Conservation (phyloP, 2,797 vertebrate genomes). For the Knipowitschia caucasica region DNA sequence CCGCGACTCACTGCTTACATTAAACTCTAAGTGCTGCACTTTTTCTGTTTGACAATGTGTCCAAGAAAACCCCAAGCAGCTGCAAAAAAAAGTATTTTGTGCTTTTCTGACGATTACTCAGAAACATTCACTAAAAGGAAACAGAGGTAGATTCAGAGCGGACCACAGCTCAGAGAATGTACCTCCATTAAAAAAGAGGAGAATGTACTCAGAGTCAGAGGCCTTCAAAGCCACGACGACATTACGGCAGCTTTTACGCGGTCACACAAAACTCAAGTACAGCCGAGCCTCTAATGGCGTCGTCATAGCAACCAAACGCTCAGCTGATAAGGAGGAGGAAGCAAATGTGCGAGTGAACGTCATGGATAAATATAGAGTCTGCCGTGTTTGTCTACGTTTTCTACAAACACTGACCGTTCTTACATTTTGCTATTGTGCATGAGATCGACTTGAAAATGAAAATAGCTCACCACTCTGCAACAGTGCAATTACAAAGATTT, state of each 20-base stretch:
- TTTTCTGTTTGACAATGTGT: slow-evolving; percentile 63
- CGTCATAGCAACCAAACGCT: slow-evolving; percentile 58
- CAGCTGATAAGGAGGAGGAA: slow-evolving; percentile 67
- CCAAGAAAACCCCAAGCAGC: slow-evolving; percentile 39
- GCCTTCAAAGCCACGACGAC: slow-evolving; percentile 25
- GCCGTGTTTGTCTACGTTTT: background rate
- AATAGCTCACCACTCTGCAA: background rate
- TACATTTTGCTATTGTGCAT: background rate
- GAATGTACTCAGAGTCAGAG: slow-evolving; percentile 30
- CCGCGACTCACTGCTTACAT: background rate
- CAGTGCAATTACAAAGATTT: background rate
- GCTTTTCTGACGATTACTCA: background rate
- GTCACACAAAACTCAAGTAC: slow-evolving; percentile 42
- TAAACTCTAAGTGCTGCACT: slow-evolving; percentile 37
- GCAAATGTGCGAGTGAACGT: slow-evolving; percentile 29
- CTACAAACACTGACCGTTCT: background rate
- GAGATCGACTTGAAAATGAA: background rate
- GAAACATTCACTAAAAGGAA: background rate
- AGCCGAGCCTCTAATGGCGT: slow-evolving; percentile 40
- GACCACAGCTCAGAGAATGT: background rate
- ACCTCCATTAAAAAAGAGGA: slow-evolving; percentile 17
- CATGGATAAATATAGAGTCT: slow-evolving; percentile 1
- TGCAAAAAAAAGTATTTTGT: background rate
- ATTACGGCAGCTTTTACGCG: slow-evolving; percentile 27
- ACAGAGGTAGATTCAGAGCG: background rate